Conservation (phyloP, 2,113 vertebrate genomes). For the Hemibagrus wyckioides region DNA sequence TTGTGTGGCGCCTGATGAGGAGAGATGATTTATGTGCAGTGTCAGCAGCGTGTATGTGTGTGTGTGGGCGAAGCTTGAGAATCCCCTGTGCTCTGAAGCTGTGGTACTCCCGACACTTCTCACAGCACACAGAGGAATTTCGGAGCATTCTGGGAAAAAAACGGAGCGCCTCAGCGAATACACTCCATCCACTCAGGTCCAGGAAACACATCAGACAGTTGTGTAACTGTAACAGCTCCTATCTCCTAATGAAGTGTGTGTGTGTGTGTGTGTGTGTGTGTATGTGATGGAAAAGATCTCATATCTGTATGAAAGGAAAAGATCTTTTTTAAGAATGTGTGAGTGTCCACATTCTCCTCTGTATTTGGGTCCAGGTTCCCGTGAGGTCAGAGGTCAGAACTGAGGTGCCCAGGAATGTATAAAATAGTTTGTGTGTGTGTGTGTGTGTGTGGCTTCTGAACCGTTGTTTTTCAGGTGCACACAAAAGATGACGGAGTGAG, state of each 20-base stretch:
- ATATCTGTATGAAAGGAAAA: constrained; percentile 5
- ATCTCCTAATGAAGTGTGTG: constrained; percentile 15
- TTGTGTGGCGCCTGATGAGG: neutral
- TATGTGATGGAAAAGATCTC: constrained; percentile 8
- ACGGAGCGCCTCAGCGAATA: neutral
- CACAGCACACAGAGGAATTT: constrained; percentile 64
- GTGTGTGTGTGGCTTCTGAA: neutral
- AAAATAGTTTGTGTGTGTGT: neutral
- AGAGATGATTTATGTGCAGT: neutral
- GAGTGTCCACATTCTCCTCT: neutral
- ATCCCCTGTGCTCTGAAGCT: constrained; percentile 46
- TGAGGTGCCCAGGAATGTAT: constrained; percentile 2
- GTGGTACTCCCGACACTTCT: constrained; percentile 64
- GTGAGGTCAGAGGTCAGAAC: neutral
- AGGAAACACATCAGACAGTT: constrained; percentile 21
- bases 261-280: neutral
- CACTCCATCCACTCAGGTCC: constrained; percentile 7
- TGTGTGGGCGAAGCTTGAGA: constrained; percentile 44
- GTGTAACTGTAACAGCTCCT: constrained; percentile 4
- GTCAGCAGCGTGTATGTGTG: constrained; percentile 43
- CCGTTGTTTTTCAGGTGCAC: neutral
- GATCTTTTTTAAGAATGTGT: neutral
- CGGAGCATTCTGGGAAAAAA: constrained; percentile 25
- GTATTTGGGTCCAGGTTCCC: neutral
- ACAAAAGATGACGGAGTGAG: neutral